These are phyloP conservation scores for Hydraecia micacea DNA, from an alignment of 2,888 invertebrate genomes.

Conservation along the genomic window DNA sequence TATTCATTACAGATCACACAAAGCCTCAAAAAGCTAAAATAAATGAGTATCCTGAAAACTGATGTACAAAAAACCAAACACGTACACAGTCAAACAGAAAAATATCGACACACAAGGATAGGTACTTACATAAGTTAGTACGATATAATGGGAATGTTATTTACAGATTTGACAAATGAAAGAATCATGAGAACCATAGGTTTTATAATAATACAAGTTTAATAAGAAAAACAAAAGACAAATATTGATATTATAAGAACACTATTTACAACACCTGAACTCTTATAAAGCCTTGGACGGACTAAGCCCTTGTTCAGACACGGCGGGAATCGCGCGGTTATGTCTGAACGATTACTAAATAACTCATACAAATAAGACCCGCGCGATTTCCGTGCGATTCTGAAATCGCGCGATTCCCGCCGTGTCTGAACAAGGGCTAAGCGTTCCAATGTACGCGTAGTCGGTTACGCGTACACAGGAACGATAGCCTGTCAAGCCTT, in stretches of 20 bases:
- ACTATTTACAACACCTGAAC: background rate
- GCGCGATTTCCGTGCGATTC: too few relatives aligned
- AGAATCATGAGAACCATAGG: background rate
- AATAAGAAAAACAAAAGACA: background rate
- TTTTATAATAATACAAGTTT: background rate
- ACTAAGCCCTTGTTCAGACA: too few relatives aligned
- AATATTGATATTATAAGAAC: background rate
- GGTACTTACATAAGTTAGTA: conserved; percentile 13
- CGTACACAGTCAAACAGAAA: background rate
- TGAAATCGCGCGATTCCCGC: too few relatives aligned
- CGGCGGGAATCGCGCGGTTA: too few relatives aligned
- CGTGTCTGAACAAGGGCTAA: too few relatives aligned
- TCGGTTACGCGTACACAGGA: too few relatives aligned
- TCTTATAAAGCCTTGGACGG: too few relatives aligned
- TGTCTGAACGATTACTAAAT: too few relatives aligned
- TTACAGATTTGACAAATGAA: conserved; percentile 16
- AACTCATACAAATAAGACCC: too few relatives aligned
- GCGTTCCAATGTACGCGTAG: too few relatives aligned
- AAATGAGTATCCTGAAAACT: background rate
- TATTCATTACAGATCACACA: background rate
- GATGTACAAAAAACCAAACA: background rate
- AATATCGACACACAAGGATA: background rate
- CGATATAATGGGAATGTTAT: conserved; percentile 11
- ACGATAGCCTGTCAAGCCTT: too few relatives aligned
- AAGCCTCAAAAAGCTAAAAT: background rate